Conservation (phyloP, 1,140 invertebrate genomes). For the Mylabris phalerata region DNA sequence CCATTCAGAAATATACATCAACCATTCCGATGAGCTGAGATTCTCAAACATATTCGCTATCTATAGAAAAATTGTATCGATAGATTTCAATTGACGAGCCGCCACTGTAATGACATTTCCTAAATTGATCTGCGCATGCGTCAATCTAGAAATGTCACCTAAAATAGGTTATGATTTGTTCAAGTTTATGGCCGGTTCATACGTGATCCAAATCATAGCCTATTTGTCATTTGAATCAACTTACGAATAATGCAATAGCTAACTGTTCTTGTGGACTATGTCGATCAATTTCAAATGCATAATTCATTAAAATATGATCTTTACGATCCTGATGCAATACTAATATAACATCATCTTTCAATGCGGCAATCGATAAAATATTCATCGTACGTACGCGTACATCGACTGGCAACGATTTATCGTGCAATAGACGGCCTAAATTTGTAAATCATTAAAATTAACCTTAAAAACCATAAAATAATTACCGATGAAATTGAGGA, state of each 20-base stretch:
- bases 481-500: conserved; percentile 71
- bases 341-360: conserved; percentile 86
- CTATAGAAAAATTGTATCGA: conserved; percentile 45
- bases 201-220: too few relatives aligned
- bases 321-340: conserved; percentile 83
- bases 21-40: conserved; percentile 82
- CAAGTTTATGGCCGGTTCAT: too few relatives aligned
- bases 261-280: conserved; percentile 69
- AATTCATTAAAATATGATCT: conserved; percentile 86
- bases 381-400: conserved; percentile 59
- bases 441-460: conserved; percentile 5
- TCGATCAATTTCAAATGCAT: conserved; percentile 75
- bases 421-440: conserved; percentile 60
- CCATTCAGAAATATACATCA: conserved; percentile 91
- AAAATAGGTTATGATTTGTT: too few relatives aligned
- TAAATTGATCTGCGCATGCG: too few relatives aligned
- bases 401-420: conserved; percentile 51
- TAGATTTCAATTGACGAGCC: neutral
- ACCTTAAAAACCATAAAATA: neutral
- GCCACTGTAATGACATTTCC: too few relatives aligned
- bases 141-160: too few relatives aligned
- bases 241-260: conserved; percentile 73
- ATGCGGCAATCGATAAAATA: conserved; percentile 63
- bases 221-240: conserved; percentile 31
- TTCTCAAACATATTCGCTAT: conserved; percentile 88